Evolutionary conservation across 2,888 invertebrate genomes (phyloP).

Genomic region (Ischnus inquisitorius): DNA sequence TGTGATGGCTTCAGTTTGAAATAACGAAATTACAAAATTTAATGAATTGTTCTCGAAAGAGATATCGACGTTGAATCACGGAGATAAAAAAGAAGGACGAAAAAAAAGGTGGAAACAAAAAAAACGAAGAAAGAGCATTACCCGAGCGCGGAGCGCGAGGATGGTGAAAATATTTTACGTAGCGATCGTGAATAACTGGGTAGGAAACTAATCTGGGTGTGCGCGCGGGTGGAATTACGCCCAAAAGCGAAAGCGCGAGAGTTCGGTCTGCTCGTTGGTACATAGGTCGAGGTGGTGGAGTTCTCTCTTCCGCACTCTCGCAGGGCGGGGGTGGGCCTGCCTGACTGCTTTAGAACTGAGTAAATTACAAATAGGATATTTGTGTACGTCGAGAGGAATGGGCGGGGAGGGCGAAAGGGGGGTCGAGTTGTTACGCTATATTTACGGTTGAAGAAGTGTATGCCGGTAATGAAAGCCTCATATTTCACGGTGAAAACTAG

Average conservation of each 20-base stretch:
- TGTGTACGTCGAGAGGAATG: constrained; percentile 11
- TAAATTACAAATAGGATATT: constrained; percentile 61
- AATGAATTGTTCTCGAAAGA: too few species aligned
- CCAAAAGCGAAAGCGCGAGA: constrained; percentile 6
- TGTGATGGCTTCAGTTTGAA: too few species aligned
- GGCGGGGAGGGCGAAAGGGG: neutral
- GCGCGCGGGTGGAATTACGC: constrained; percentile 19
- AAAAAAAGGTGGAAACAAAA: too few species aligned
- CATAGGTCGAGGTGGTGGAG: neutral
- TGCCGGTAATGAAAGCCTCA: constrained; percentile 61
- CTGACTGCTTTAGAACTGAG: constrained; percentile 46
- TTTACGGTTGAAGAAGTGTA: constrained; percentile 58
- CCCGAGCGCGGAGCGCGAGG: neutral
- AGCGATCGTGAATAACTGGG: constrained; percentile 37
- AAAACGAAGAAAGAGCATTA: neutral
- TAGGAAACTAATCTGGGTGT: constrained; percentile 26
- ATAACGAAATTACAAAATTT: too few species aligned
- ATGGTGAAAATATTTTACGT: neutral
- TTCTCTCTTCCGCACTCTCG: neutral
- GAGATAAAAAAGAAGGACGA: too few species aligned
- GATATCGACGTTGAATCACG: too few species aligned
- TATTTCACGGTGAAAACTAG: constrained; percentile 54
- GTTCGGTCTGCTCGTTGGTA: neutral
- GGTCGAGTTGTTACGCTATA: constrained; percentile 46
- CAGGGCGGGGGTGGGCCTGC: neutral